Conservation (phyloP, 2,113 vertebrate species). For the Ageneiosus marmoratus region DNA sequence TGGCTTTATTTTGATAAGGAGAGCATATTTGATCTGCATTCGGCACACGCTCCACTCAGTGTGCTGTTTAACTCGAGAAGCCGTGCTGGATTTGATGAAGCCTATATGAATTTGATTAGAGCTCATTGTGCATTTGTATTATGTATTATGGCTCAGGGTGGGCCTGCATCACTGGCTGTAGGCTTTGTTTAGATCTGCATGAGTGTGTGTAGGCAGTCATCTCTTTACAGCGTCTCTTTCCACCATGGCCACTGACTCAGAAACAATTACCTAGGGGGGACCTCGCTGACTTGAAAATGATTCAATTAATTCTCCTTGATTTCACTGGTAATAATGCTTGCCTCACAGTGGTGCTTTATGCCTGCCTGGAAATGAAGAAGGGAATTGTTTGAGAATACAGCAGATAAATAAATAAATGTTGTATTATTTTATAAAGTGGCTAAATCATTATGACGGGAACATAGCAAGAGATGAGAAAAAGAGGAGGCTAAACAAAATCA, state of each 20-base stretch:
- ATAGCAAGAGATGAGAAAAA: not conserved
- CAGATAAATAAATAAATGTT: not conserved
- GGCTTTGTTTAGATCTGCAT: constrained; percentile 68
- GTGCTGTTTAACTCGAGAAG: constrained; percentile 21
- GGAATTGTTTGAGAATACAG: constrained; percentile 12
- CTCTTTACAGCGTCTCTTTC: constrained; percentile 47
- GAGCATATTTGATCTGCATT: constrained; percentile 59
- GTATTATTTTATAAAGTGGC: not conserved
- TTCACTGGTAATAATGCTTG: constrained; percentile 73
- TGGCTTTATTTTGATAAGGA: constrained; percentile 50
- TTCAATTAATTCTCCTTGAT: constrained; percentile 76
- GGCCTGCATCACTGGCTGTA: constrained; percentile 60
- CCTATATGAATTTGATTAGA: constrained; percentile 55
- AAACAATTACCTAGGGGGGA: constrained; percentile 71
- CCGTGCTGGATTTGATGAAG: constrained; percentile 48
- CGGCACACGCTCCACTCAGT: not conserved
- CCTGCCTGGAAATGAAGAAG: not conserved
- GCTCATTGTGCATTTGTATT: constrained; percentile 61
- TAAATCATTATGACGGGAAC: not conserved
- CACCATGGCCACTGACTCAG: constrained; percentile 71
- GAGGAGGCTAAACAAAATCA: not conserved
- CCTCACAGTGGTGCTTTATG: constrained; percentile 38
- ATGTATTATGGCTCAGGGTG: constrained; percentile 56
- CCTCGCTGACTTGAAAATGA: constrained; percentile 74
- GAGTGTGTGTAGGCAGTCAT: constrained; percentile 57